Percentiles rank a stretch among this genome's conserved stretches.
Evolutionary conservation across 1,140 invertebrate species (phyloP).

Genomic region (Drosophila azteca): DNA sequence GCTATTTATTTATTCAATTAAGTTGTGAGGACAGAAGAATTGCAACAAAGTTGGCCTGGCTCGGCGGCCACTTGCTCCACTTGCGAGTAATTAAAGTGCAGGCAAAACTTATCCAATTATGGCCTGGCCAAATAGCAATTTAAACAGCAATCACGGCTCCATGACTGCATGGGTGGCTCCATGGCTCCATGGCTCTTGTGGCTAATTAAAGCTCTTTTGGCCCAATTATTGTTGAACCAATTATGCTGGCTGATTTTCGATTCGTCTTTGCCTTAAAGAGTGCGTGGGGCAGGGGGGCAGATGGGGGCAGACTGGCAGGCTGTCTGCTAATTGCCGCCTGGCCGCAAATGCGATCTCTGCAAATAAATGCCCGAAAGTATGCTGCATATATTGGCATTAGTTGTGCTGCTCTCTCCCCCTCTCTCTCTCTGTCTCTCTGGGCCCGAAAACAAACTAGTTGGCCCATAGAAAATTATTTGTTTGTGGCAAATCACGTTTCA

Average conservation of each 20-base stretch:
- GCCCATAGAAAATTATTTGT: slow-evolving; percentile 53
- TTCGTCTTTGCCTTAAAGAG: slow-evolving; percentile 34
- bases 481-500: slow-evolving; percentile 63
- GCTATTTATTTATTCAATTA: slow-evolving; percentile 13
- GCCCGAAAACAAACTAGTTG: slow-evolving; percentile 39
- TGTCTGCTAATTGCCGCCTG: slow-evolving; percentile 43
- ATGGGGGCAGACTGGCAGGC: neutral
- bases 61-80: slow-evolving; percentile 9
- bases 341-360: slow-evolving; percentile 43
- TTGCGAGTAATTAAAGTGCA: slow-evolving; percentile 20
- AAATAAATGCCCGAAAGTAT: slow-evolving; percentile 41
- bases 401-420: too few species aligned
- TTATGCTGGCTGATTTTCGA: slow-evolving; percentile 26
- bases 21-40: neutral
- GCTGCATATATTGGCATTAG: slow-evolving; percentile 27
- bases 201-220: neutral
- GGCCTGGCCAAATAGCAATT: slow-evolving; percentile 5
- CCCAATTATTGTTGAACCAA: slow-evolving; percentile 28
- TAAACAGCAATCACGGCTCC: slow-evolving; percentile 28
- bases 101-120: slow-evolving; percentile 23
- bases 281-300: neutral
- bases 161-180: neutral
- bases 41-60: slow-evolving; percentile 13
- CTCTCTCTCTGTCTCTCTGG: neutral
- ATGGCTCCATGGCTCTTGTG: slow-evolving; percentile 10